Percentiles rank a stretch among this genome's conserved stretches.
These are phyloP conservation scores for Eleutherodactylus coqui DNA, from an alignment of 2,797 vertebrate species.

Conservation along the genomic window DNA sequence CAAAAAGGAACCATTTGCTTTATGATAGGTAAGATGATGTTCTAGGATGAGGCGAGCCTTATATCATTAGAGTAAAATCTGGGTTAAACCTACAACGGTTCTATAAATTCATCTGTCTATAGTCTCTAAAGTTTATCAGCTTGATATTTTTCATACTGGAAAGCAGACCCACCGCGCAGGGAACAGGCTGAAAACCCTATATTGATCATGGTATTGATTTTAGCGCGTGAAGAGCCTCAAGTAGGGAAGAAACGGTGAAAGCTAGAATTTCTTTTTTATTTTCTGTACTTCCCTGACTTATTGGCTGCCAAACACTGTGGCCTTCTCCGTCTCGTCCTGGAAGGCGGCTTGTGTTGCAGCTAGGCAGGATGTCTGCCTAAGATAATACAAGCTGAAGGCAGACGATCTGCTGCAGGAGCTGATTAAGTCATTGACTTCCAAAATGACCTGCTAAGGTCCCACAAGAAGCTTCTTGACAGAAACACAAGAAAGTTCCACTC, in stretches of 20 bases:
- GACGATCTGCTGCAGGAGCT: constrained; percentile 70
- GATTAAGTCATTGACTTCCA: constrained; percentile 74
- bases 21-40: no score
- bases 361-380: constrained; percentile 81
- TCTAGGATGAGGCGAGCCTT: not conserved
- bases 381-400: constrained; percentile 79
- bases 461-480: constrained; percentile 70
- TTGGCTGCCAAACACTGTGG: constrained; percentile 70
- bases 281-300: constrained; percentile 69
- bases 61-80: not conserved
- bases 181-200: constrained; percentile 81
- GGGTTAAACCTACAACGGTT: not conserved
- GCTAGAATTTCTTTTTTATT: constrained; percentile 79
- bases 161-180: constrained; percentile 73
- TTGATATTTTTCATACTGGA: constrained; percentile 75
- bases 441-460: constrained; percentile 70
- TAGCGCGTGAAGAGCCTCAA: constrained; percentile 74
- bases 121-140: constrained; percentile 72
- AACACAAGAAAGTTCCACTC: constrained; percentile 64
- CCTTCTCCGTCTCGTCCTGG: constrained; percentile 71
- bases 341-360: constrained; percentile 74
- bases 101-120: constrained; percentile 14
- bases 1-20: no score
- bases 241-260: constrained; percentile 76
- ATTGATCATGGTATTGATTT: constrained; percentile 84